Evolutionary conservation across 2,113 vertebrate species (phyloP).

Genomic region (Onychostruthus taczanowskii): DNA sequence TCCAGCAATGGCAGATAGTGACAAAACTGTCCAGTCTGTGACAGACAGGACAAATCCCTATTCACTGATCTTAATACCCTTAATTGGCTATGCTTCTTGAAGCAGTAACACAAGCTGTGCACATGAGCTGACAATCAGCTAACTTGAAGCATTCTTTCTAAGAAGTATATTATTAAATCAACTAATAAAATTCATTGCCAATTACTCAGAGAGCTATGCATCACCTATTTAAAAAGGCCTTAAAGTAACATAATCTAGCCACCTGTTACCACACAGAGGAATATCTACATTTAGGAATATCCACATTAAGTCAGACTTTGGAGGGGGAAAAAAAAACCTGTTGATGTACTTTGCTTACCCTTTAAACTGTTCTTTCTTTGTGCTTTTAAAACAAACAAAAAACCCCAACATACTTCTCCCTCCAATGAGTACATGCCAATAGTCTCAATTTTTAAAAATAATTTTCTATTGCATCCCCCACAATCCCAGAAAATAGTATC

Average conservation of each 20-base stretch:
- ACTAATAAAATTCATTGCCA: not conserved
- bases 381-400: not conserved
- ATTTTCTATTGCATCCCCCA: not conserved
- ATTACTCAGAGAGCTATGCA: not conserved
- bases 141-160: not conserved
- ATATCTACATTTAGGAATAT: not conserved
- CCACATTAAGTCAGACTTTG: not conserved
- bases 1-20: not conserved
- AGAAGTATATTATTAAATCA: not conserved
- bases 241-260: not conserved
- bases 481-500: not conserved
- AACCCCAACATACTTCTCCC: rapidly evolving
- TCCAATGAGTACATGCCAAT: not conserved
- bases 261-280: not conserved
- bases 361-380: not conserved
- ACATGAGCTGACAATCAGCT: not conserved
- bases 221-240: not conserved
- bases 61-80: not conserved
- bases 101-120: not conserved
- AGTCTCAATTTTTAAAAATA: not conserved
- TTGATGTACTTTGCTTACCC: not conserved
- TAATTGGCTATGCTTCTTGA: not conserved
- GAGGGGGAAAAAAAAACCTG: not conserved
- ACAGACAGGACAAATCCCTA: not conserved
- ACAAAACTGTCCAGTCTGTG: not conserved